Evolutionary conservation across 1,140 invertebrate genomes (phyloP).

Genomic region (Oppia nitens): DNA sequence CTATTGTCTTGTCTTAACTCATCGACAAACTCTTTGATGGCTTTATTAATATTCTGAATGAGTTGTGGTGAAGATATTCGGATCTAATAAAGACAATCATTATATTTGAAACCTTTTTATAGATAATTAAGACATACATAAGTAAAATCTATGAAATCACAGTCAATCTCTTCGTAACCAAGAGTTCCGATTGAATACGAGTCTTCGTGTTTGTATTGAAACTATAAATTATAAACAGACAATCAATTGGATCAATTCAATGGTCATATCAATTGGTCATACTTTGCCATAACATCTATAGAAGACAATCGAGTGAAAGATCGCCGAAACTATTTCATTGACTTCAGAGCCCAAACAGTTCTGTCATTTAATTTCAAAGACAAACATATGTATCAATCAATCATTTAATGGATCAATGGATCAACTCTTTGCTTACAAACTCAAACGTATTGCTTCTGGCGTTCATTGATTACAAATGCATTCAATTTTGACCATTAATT

Average conservation of each 20-base stretch:
- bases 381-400: no score
- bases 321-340: constrained; percentile 77
- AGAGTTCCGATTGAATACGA: constrained; percentile 87
- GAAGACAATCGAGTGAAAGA: constrained; percentile 89
- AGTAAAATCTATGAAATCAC: constrained; percentile 91
- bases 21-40: constrained; percentile 41
- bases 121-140: constrained; percentile 44
- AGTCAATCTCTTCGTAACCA: constrained; percentile 86
- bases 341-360: constrained; percentile 65
- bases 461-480: constrained; percentile 44
- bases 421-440: constrained; percentile 35
- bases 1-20: constrained; percentile 32
- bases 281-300: constrained; percentile 78
- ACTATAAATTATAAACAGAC: constrained; percentile 30
- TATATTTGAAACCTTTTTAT: background rate
- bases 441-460: constrained; percentile 71
- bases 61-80: constrained; percentile 68
- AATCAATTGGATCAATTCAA: constrained; percentile 6
- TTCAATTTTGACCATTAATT: no score
- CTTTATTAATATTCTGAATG: constrained; percentile 50
- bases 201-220: constrained; percentile 77
- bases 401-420: constrained; percentile 15
- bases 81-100: constrained; percentile 32
- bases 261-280: constrained; percentile 12
- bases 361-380: constrained; percentile 3